phyloP scores from a whole-genome alignment of 35 echinoderm and acorn worm species.

The Apostichopus japonicus region DNA sequence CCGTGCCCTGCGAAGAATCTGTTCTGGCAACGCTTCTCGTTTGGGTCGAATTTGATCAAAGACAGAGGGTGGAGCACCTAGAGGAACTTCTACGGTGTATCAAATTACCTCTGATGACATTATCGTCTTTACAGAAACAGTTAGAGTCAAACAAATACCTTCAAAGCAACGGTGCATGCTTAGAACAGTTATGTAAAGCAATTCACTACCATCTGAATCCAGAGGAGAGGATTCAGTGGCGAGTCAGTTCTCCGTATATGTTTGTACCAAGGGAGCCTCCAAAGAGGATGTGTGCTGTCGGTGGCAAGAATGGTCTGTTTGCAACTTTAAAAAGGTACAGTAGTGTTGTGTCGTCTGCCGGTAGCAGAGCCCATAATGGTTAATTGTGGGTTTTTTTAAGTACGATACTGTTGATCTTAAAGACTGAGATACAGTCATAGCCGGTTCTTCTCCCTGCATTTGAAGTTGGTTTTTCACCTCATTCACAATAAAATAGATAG shows the following conservation, averaged over 20 bases:
- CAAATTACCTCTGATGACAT: conserved; percentile 78
- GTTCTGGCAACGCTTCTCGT: conserved; percentile 71
- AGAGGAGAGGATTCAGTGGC: conserved; percentile 71
- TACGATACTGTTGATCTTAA: background rate
- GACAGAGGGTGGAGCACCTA: conserved; percentile 60
- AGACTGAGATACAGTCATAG: too few species aligned
- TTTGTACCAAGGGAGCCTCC: conserved; percentile 59
- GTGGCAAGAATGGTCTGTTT: conserved; percentile 98
- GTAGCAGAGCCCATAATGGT: background rate
- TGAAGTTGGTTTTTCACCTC: too few species aligned
- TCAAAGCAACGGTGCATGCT: conserved; percentile 64
- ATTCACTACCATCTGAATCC: conserved; percentile 82
- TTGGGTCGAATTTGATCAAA: conserved; percentile 83
- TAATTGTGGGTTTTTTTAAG: background rate
- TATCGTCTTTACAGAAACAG: conserved; percentile 68
- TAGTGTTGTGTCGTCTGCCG: background rate
- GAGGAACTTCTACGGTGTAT: conserved; percentile 76
- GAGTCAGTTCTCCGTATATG: conserved; percentile 46
- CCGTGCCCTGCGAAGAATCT: conserved; percentile 81
- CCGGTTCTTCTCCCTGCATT: too few species aligned
- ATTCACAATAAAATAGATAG: too few species aligned
- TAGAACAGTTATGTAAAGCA: conserved; percentile 71
- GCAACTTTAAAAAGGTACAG: conserved; percentile 89
- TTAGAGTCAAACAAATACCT: conserved; percentile 78
- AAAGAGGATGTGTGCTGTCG: conserved; percentile 88